Evolutionary conservation across 1,140 invertebrate species (phyloP).

Genomic region (Papilio glaucus): DNA sequence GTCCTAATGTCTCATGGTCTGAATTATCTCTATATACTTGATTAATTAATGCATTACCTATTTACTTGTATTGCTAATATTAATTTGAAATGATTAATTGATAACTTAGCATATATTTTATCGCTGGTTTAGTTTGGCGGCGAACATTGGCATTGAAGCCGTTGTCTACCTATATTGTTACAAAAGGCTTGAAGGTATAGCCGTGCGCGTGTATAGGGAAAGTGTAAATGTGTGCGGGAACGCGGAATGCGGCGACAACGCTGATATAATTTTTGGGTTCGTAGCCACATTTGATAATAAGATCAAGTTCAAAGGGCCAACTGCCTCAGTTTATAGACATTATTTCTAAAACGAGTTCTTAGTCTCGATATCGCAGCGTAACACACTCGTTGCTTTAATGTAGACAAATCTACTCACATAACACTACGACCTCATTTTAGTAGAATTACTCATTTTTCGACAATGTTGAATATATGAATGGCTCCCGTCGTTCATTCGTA

Average conservation of each 20-base stretch:
- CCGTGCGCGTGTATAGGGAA: neutral
- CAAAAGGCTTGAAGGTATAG: neutral
- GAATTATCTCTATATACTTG: neutral
- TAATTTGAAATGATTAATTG: neutral
- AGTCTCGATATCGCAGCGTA: neutral
- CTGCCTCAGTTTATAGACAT: slow-evolving; percentile 43
- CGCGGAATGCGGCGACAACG: slow-evolving; percentile 65
- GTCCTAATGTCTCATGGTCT: slow-evolving; percentile 22
- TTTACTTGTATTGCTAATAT: slow-evolving; percentile 7
- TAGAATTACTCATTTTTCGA: too few relatives aligned
- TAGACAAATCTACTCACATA: neutral
- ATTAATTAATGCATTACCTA: neutral
- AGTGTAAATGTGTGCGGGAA: slow-evolving; percentile 47
- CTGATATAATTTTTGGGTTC: slow-evolving; percentile 69
- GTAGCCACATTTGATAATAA: slow-evolving; percentile 70
- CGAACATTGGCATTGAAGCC: neutral
- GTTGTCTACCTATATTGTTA: neutral
- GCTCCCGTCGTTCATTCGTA: too few relatives aligned
- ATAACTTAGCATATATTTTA: neutral
- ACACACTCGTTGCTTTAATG: neutral
- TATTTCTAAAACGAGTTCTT: slow-evolving; percentile 39
- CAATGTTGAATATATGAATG: too few relatives aligned
- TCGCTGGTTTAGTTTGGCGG: neutral
- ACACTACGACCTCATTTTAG: too few relatives aligned
- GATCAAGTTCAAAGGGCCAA: slow-evolving; percentile 78